These are phyloP conservation scores for Venustoraphidia nigricollis DNA, from an alignment of 2,888 invertebrate genomes.

Conservation along the genomic window DNA sequence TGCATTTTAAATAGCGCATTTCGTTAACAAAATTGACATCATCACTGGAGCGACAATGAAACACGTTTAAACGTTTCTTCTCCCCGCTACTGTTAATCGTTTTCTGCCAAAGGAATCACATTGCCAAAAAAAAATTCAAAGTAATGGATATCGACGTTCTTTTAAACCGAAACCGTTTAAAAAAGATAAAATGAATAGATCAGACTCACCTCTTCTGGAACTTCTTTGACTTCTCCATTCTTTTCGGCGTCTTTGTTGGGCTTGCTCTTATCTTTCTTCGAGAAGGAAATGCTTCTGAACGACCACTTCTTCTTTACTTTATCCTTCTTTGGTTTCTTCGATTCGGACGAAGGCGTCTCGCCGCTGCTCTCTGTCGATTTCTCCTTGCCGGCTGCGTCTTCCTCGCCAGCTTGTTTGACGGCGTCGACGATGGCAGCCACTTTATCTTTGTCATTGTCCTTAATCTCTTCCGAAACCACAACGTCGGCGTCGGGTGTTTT, in stretches of 20 bases:
- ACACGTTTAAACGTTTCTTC: too few species aligned
- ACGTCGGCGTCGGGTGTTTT: conserved; percentile 22
- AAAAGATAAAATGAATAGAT: conserved; percentile 1
- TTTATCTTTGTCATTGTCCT: conserved; percentile 28
- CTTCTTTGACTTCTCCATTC: conserved; percentile 39
- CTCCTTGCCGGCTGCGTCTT: conserved; percentile 34
- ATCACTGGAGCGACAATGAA: too few species aligned
- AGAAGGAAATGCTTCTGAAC: conserved; percentile 73
- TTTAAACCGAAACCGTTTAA: too few species aligned
- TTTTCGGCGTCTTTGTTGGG: conserved; percentile 50
- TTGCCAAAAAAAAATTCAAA: too few species aligned
- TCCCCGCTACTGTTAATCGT: too few species aligned
- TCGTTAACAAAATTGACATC: too few species aligned
- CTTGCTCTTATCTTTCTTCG: conserved; percentile 75
- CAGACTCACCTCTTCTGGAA: conserved; percentile 46
- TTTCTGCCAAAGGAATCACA: too few species aligned
- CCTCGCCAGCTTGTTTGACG: conserved; percentile 17
- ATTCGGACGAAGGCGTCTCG: conserved; percentile 16
- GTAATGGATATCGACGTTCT: too few species aligned
- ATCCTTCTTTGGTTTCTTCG: conserved; percentile 24
- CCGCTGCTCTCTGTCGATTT: conserved; percentile 27
- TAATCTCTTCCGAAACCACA: conserved; percentile 22
- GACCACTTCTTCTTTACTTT: conserved; percentile 81
- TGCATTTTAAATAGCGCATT: too few species aligned
- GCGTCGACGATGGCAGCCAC: conserved; percentile 21